Percentiles rank a stretch among this genome's conserved stretches.
phyloP scores from a whole-genome alignment of 2,888 invertebrate genomes.

The Leptinotarsa tumamoca region DNA sequence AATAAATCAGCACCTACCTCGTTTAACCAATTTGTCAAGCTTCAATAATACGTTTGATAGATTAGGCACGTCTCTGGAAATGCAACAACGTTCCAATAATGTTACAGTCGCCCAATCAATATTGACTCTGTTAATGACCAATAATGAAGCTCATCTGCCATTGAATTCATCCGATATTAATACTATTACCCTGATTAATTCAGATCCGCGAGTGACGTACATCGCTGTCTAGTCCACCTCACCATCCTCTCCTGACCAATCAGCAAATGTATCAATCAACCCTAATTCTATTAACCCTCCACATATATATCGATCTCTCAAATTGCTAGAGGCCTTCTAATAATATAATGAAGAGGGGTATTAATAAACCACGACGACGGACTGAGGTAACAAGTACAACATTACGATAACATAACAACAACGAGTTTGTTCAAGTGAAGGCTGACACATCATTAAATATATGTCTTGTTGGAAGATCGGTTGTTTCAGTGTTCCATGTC shows the following conservation, averaged over 20 bases:
- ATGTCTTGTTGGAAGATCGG: neutral
- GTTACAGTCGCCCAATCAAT: too few relatives aligned
- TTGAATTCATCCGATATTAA: neutral
- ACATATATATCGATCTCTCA: neutral
- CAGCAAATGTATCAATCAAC: constrained; percentile 8
- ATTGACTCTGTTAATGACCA: neutral
- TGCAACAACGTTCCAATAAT: too few relatives aligned
- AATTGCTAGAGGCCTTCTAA: neutral
- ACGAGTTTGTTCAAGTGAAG: neutral
- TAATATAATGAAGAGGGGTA: constrained; percentile 7
- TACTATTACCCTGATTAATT: neutral
- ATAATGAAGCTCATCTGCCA: neutral
- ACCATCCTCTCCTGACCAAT: neutral
- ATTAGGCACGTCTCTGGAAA: too few relatives aligned
- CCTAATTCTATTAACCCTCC: constrained; percentile 14
- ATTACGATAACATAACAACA: neutral
- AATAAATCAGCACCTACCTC: too few relatives aligned
- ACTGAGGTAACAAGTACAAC: neutral
- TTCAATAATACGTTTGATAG: too few relatives aligned
- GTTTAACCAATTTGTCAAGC: too few relatives aligned
- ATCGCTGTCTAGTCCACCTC: constrained; percentile 7
- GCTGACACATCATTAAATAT: neutral
- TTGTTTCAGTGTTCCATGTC: neutral
- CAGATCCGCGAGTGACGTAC: constrained; percentile 4
- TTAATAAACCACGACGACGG: neutral